Evolutionary conservation across 2,113 vertebrate species (phyloP), one percentile per base, ranked within the genome.

Genomic region (Telmatochromis brichardi): DNA sequence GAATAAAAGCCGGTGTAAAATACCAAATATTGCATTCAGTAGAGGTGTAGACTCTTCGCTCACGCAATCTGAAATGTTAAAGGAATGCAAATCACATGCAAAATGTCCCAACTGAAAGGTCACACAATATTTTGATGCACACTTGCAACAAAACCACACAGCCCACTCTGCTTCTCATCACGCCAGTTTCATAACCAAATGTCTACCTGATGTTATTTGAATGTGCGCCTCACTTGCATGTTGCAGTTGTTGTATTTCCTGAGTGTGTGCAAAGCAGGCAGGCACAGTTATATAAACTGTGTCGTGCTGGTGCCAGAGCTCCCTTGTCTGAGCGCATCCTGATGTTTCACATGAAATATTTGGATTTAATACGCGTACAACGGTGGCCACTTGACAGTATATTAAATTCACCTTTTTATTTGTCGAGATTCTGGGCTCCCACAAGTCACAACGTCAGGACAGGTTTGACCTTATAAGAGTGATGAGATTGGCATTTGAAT

Each of bases 21-120:
- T 87, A 82, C 23, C 86, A 89, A 85, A 87, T 60, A 50, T 53
- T 8, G 51, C 54, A 84, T 83, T 23, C 47, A 65, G 45, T 9
- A 73, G 54, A 68, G n/a, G 40, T 68, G 73, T 51, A 28, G 15
- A 42, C 57, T 19, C 21, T 10, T 4, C 50, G 14, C 80, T 86
- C 81, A 79, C 35, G 55, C 86, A 17, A 17, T 78, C 84, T 89
- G 50, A 84, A 89, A 89, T 91, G 92, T 57, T 91, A 92, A 88
- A 83, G 81, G 65, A 92, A 93, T 95, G 90, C 90, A 94, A 92
- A 91, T 65, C 35, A 28, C 76, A 95, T 90, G 90, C 92, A 93
- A 94, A 94, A 65, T 28, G 71, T 88, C 42, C 17, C 60, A 42
- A 37, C 80, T 81, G 60, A 93, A 94, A 94, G 91, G 93, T 94